A percentile compares a stretch with the other conserved stretches of the same genome.
phyloP scores from a whole-genome alignment of 2,888 invertebrate species.

The Cantharis rustica region DNA sequence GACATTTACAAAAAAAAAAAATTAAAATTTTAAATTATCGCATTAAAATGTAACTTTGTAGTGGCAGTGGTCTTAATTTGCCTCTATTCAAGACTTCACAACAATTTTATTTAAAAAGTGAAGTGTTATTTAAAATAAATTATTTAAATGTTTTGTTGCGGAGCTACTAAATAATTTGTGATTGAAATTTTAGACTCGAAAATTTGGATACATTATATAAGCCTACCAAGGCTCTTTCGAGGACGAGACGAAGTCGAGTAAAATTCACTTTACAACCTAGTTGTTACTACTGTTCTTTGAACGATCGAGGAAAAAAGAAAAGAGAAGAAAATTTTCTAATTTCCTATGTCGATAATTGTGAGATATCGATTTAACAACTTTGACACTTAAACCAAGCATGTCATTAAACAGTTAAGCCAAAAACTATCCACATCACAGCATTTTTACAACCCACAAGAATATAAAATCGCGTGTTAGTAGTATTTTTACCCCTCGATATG shows the following conservation, averaged over 20 bases:
- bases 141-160: too few relatives aligned
- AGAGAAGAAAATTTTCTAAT: background rate
- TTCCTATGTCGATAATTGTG: background rate
- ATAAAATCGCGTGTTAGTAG: background rate
- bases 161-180: too few relatives aligned
- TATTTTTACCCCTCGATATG: background rate
- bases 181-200: too few relatives aligned
- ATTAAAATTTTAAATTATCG: background rate
- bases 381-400: background rate
- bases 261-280: too few relatives aligned
- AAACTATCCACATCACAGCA: background rate
- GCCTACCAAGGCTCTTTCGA: too few relatives aligned
- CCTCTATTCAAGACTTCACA: background rate
- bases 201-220: too few relatives aligned
- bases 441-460: background rate
- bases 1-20: background rate
- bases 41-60: background rate
- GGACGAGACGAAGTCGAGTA: too few relatives aligned
- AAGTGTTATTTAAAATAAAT: too few relatives aligned
- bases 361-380: background rate
- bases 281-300: too few relatives aligned
- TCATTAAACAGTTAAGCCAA: background rate
- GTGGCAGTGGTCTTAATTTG: background rate
- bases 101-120: background rate
- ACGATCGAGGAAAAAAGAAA: too few relatives aligned